phyloP scores from a whole-genome alignment of 2,113 vertebrate species.

The Lampris megalopsis region DNA sequence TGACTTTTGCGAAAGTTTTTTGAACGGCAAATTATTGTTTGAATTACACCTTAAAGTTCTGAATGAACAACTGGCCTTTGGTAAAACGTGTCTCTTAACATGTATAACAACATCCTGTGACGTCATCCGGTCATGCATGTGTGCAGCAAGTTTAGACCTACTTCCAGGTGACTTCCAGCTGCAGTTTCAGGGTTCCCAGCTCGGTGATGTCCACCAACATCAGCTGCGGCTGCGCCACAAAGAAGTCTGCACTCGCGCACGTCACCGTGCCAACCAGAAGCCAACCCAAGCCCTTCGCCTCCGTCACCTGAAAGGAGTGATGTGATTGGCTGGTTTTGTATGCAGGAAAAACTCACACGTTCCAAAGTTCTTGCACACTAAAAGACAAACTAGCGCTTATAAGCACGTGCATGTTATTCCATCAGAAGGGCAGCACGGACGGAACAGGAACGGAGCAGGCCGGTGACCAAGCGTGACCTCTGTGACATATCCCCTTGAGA shows the following conservation, averaged over 20 bases:
- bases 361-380: too few species aligned
- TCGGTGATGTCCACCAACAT: conserved; percentile 95
- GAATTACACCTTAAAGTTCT: too few species aligned
- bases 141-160: conserved; percentile 74
- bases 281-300: conserved; percentile 91
- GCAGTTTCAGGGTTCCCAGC: conserved; percentile 95
- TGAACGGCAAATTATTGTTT: too few species aligned
- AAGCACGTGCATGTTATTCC: neutral
- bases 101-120: too few species aligned
- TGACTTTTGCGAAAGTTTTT: too few species aligned
- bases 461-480: too few species aligned
- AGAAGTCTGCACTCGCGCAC: conserved; percentile 90
- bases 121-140: neutral
- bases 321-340: neutral
- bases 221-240: conserved; percentile 87
- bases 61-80: too few species aligned
- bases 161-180: conserved; percentile 96
- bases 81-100: too few species aligned
- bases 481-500: too few species aligned
- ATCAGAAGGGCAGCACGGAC: too few species aligned
- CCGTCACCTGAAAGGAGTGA: conserved; percentile 86
- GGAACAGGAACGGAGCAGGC: too few species aligned
- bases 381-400: too few species aligned
- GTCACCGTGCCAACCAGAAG: conserved; percentile 90
- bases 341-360: neutral